Base-by-base conservation (phyloP, 2,888 invertebrate genomes). In the Phasia obesa region DNA sequence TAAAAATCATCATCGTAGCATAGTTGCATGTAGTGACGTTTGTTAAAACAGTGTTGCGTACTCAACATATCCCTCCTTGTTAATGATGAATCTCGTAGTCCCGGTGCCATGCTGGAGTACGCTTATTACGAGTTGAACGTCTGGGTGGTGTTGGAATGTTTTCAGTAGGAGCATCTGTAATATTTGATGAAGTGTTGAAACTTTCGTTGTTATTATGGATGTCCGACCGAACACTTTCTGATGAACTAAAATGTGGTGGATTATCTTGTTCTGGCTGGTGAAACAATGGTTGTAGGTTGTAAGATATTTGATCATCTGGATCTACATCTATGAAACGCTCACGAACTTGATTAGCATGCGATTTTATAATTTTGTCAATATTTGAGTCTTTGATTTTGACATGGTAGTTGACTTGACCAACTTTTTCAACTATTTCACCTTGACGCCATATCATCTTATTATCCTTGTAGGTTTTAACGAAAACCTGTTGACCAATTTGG, bases 91-190 rank as follows among this genome's bases (percentile, higher is more conserved):
- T 9, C 35, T 59, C 57, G 35, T 59, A 35, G 31, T 59, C 9
- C 57, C 21, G 35, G 57, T 59, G 57, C 57, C 31, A 59, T 17
- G 57, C 35, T 59, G 57, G 57, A 59, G 55, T 55, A 6, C 55
- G 55, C 55, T n/a, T 55, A 17, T 55, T 55, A 2, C 31, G 55
- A 9, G 25, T 55, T 3, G 55, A 55, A 31, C 31, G 27, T 17
- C 55, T 21, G 1, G 13, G 6, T 17, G 35, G 57, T 59, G 17
- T 2, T 31, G 57, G 19, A 15, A 31, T 35, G 2, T 2, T 1
- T 35, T 35, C 21, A 59, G 1, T 59, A 13, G 57, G 13, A 35
- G 57, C 13, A 4, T 17, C 35, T 5, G 1, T 17, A 59, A 5
- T 21, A 17, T 15, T 1, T 21, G 35, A 38, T 35, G 35, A 57